Conservation (phyloP, 2,888 invertebrate genomes). For the Meghimatium bilineatum region DNA sequence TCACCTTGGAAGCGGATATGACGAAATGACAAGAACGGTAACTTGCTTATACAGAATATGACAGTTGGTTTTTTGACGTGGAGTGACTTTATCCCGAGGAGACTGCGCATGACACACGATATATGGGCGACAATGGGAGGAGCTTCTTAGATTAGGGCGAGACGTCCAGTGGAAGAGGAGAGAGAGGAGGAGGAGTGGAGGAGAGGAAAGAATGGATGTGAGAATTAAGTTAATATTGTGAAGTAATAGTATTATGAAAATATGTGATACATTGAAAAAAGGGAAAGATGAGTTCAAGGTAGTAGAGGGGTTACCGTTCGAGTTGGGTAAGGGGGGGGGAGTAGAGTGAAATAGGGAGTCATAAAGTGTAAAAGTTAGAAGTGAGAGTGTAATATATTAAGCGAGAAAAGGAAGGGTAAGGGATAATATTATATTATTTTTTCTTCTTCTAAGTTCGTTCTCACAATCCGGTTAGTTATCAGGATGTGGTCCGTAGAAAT, state of each 20-base stretch:
- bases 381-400: no score
- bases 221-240: background rate
- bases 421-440: no score
- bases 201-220: background rate
- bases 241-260: background rate
- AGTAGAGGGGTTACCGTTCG: no score
- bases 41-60: background rate
- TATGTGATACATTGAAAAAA: background rate
- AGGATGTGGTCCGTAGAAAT: no score
- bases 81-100: background rate
- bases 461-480: no score
- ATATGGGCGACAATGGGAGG: background rate
- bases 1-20: background rate
- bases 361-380: no score
- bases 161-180: background rate
- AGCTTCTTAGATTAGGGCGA: background rate
- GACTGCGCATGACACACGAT: background rate
- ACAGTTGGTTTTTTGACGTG: background rate
- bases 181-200: background rate
- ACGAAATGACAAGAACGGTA: background rate
- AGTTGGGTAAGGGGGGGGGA: no score
- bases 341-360: no score
- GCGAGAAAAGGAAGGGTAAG: no score
- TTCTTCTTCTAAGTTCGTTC: no score
- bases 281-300: no score